Evolutionary conservation across 2,797 vertebrate species (phyloP).

Genomic region (Paguma larvata): DNA sequence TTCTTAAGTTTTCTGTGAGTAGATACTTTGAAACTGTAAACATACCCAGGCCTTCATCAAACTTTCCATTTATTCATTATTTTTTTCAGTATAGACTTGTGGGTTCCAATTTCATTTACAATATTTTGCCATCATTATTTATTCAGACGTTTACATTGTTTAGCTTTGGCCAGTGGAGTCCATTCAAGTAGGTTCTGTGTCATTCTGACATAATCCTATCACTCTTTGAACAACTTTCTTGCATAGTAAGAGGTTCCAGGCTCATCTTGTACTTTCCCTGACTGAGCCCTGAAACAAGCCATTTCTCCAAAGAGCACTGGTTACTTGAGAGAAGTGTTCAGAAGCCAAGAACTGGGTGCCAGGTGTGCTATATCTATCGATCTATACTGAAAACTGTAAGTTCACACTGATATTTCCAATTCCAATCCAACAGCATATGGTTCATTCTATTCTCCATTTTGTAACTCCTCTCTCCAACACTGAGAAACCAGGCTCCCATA

Average conservation of each 20-base stretch:
- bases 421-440: background rate
- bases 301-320: background rate
- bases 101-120: constrained; percentile 3
- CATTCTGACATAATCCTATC: background rate
- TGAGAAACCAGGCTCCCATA: background rate
- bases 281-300: background rate
- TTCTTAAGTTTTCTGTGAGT: background rate
- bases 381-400: background rate
- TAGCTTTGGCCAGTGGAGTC: background rate
- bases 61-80: constrained; percentile 38
- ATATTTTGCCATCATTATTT: background rate
- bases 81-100: background rate
- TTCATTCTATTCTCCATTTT: background rate
- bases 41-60: background rate
- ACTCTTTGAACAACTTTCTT: constrained; percentile 36
- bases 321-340: background rate
- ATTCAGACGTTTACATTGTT: background rate
- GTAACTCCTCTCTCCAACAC: background rate
- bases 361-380: background rate
- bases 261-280: background rate
- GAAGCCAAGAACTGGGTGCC: background rate
- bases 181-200: background rate
- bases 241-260: background rate
- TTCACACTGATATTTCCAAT: constrained; percentile 20
- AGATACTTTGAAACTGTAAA: constrained; percentile 38